Base-by-base conservation (phyloP, 1,140 invertebrate species). In the Lepeophtheirus salmonis region DNA sequence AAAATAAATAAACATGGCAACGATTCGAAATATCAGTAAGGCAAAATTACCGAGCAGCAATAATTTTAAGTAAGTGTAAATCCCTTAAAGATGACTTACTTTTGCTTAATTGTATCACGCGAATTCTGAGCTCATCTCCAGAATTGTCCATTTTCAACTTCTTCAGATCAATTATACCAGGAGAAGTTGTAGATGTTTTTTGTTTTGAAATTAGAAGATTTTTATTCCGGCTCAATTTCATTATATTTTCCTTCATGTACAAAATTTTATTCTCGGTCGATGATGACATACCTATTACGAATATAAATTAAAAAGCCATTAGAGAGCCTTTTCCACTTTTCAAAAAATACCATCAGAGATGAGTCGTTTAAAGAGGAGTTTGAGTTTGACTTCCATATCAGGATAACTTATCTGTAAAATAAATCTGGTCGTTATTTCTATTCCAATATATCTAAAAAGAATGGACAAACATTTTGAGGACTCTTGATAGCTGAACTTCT, bases 171-270 rank as follows among this genome's bases (percentile, higher is more conserved):
- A 57, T 30, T 22, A 24, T 23, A 16, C 53, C 55, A 41, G 30
- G 30, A 10, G 30, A 41, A n/a, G 6, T n/a, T 61, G 16, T 2
- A 2, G 21, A 2, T 50, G 51, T 14, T 17, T 23, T 4, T 24
- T 53, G 14, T 54, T 53, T 3, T 20, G 18, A 3, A n/a, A 17
- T 22, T n/a, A 25, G 2, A n/a, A 17, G 53, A 21, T 41, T 1
- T 17, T 24, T 23, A 50, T 57, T 48, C n/a, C 56, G 49, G 50
- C 50, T 18, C 13, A 64, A 20, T 18, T 56, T 57, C 4, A 59
- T 25, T 24, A 60, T 41, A 20, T 63, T 48, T 6, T 55, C 53
- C 26, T 50, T 57, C 52, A 56, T 50, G 48, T 30, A 52, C 22
- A 63, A 26, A 6, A 63, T 41, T 12, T 10, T 12, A 48, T 54